A percentile compares a stretch with the other conserved stretches of the same genome.
Conservation (phyloP, 2,888 invertebrate species). For the Cyclophora punctaria region DNA sequence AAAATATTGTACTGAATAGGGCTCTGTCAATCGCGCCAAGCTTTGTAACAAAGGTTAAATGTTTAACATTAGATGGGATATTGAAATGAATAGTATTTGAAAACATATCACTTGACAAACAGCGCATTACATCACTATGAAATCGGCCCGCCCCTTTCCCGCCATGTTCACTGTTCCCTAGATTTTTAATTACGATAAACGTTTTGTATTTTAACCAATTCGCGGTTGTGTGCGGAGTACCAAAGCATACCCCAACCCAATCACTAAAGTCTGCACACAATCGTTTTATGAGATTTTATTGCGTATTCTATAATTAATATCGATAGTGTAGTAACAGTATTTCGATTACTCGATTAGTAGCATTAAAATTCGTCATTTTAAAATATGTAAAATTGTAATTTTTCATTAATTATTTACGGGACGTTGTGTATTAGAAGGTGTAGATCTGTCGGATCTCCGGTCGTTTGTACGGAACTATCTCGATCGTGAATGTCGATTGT, state of each 20-base stretch:
- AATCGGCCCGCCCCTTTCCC: too few relatives aligned
- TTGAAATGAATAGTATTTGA: too few relatives aligned
- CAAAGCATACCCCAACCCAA: conserved; percentile 14
- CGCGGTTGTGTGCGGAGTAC: conserved; percentile 35
- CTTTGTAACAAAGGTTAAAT: too few relatives aligned
- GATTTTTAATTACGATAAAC: conserved; percentile 36
- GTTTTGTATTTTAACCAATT: conserved; percentile 50
- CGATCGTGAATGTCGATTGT: conserved; percentile 64
- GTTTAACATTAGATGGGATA: too few relatives aligned
- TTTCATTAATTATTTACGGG: conserved; percentile 37
- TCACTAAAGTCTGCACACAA: conserved; percentile 30
- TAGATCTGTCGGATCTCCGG: conserved; percentile 26
- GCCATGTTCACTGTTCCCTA: conserved; percentile 49
- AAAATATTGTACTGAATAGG: too few relatives aligned
- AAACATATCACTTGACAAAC: too few relatives aligned
- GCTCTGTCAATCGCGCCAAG: too few relatives aligned
- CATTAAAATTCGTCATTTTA: conserved; percentile 61
- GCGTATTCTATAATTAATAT: conserved; percentile 60
- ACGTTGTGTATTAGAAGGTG: conserved; percentile 26
- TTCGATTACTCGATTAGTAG: conserved; percentile 54
- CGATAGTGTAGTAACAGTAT: conserved; percentile 60
- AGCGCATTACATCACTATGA: too few relatives aligned
- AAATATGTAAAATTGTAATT: conserved; percentile 48
- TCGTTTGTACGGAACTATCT: conserved; percentile 47
- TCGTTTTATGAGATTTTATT: conserved; percentile 53